phyloP scores from a whole-genome alignment of 2,113 vertebrate genomes.

The Ammodramus savannarum region DNA sequence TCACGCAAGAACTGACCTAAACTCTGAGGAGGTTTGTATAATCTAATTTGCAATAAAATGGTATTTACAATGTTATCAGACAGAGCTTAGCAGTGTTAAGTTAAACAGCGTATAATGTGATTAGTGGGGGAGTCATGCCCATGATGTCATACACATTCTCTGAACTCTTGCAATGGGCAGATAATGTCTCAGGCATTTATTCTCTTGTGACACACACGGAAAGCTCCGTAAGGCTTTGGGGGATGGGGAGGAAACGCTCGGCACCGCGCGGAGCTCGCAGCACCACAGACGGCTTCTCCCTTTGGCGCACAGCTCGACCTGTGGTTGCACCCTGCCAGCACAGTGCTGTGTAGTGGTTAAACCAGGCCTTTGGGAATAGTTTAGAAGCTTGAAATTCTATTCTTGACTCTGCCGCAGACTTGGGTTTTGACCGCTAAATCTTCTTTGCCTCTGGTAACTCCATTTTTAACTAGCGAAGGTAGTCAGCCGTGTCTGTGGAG shows the following conservation, averaged over 20 bases:
- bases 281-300: neutral
- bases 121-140: conserved; percentile 54
- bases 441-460: conserved; percentile 56
- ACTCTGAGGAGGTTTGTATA: conserved; percentile 57
- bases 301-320: neutral
- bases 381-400: conserved; percentile 25
- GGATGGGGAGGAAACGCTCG: neutral
- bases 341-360: conserved; percentile 22
- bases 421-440: conserved; percentile 36
- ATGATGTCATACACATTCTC: conserved; percentile 62
- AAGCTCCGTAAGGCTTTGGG: neutral
- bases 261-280: neutral
- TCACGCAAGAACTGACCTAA: conserved; percentile 58
- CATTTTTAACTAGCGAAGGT: conserved; percentile 33
- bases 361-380: conserved; percentile 17
- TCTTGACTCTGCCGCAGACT: conserved; percentile 44
- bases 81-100: conserved; percentile 64
- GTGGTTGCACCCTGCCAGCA: neutral
- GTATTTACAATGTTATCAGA: conserved; percentile 68
- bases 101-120: conserved; percentile 70
- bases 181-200: conserved; percentile 45
- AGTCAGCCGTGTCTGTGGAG: neutral
- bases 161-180: conserved; percentile 44
- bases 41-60: conserved; percentile 70
- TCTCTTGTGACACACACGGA: conserved; percentile 4